Conservation (phyloP, 2,113 vertebrate species). For the Lota lota region DNA sequence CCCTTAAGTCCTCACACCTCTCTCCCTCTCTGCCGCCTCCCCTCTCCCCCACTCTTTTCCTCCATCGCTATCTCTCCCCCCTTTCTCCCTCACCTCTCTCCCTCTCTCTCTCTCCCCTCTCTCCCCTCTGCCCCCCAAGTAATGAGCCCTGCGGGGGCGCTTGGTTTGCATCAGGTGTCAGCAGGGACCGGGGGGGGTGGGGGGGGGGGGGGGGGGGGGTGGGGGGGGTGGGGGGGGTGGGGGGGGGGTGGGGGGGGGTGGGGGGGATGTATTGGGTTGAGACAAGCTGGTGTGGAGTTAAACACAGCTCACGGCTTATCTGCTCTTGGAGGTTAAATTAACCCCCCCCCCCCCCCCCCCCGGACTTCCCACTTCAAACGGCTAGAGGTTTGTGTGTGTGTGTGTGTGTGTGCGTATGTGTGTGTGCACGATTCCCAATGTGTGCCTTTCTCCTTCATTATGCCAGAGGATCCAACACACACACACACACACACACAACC, state of each 20-base stretch:
- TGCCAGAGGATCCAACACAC: no score
- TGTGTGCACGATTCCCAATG: background rate
- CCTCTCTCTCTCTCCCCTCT: background rate
- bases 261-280: no score
- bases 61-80: background rate
- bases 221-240: background rate
- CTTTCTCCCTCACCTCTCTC: background rate
- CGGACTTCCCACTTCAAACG: background rate
- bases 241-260: background rate
- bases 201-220: background rate
- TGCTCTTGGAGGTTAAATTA: background rate
- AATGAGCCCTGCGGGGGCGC: background rate
- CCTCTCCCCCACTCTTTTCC: background rate
- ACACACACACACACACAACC: no score
- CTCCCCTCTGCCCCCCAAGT: background rate
- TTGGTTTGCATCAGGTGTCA: slow-evolving; percentile 1
- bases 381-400: background rate
- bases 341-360: background rate
- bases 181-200: background rate
- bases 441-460: no score
- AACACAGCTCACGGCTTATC: slow-evolving; percentile 1
- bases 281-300: background rate
- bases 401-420: background rate
- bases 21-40: background rate
- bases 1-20: no score